Percentiles rank a stretch among this genome's conserved stretches.
phyloP scores from a whole-genome alignment of 1,140 invertebrate genomes.

The Diploscapter pachys region DNA sequence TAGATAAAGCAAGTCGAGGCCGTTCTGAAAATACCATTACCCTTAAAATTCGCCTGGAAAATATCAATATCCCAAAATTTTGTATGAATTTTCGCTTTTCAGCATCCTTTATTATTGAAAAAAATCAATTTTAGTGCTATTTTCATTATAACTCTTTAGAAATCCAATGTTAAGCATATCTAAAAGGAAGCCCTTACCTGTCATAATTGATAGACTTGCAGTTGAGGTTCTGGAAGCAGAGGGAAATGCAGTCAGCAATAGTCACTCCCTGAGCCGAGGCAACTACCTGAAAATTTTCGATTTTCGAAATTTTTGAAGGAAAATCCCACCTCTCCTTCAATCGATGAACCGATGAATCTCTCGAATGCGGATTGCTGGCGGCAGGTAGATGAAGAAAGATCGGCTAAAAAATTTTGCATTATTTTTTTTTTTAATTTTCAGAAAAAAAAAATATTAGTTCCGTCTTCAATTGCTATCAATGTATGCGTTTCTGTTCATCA shows the following conservation, averaged over 20 bases:
- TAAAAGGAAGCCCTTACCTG: conserved; percentile 1
- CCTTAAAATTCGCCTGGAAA: too few relatives aligned
- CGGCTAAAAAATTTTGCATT: conserved; percentile 44
- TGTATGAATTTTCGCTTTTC: too few relatives aligned
- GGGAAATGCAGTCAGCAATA: conserved; percentile 57
- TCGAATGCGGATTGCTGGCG: conserved; percentile 59
- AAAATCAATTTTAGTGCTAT: too few relatives aligned
- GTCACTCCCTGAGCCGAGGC: conserved; percentile 58
- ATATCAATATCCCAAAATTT: too few relatives aligned
- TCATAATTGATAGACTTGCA: conserved; percentile 59
- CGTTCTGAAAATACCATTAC: conserved; percentile 38
- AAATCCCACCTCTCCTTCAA: conserved; percentile 43
- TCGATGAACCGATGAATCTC: conserved; percentile 55
- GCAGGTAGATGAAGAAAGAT: conserved; percentile 56
- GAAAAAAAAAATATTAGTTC: too few relatives aligned
- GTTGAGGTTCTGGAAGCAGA: conserved; percentile 59
- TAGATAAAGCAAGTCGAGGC: conserved; percentile 57
- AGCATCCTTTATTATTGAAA: too few relatives aligned
- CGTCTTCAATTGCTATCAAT: neutral
- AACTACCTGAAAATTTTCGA: conserved; percentile 38
- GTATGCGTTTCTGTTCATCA: conserved; percentile 11
- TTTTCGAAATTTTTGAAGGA: neutral
- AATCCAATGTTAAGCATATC: neutral
- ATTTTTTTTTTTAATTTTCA: too few relatives aligned
- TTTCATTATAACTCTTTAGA: too few relatives aligned